Conservation (phyloP, 1,140 invertebrate species). For the Bilobella aurantiaca region DNA sequence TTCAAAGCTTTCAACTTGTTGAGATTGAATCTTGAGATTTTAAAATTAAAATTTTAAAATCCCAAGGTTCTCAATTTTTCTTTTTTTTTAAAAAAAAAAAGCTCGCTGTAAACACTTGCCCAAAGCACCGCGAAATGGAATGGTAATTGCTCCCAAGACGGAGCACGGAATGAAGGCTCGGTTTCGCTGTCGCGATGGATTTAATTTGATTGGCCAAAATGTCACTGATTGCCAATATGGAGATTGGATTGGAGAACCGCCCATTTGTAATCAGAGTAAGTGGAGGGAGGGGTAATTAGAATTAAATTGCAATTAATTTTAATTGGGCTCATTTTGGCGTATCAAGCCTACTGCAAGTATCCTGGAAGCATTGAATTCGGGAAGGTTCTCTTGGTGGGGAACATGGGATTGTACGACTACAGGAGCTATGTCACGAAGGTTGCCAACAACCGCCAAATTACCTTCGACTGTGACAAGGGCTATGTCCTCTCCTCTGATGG, state of each 20-base stretch:
- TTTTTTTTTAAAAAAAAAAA: too few species aligned
- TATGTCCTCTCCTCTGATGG: constrained; percentile 45
- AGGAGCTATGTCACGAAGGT: constrained; percentile 87
- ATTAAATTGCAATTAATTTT: too few species aligned
- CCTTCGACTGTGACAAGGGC: constrained; percentile 85
- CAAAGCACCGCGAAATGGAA: constrained; percentile 72
- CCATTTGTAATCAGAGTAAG: constrained; percentile 66
- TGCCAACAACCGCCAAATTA: constrained; percentile 85
- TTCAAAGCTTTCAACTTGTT: too few species aligned
- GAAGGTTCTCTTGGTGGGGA: constrained; percentile 84
- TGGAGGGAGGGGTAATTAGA: too few species aligned
- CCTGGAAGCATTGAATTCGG: constrained; percentile 84
- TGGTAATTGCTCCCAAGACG: constrained; percentile 90
- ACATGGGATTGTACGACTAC: constrained; percentile 95
- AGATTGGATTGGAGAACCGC: constrained; percentile 78
- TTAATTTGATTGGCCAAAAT: constrained; percentile 58
- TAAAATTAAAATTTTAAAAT: too few species aligned
- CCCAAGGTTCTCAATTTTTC: too few species aligned
- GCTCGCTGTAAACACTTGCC: constrained; percentile 80
- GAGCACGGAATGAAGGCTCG: constrained; percentile 86
- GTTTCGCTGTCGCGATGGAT: constrained; percentile 87
- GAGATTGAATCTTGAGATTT: too few species aligned
- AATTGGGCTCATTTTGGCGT: too few species aligned
- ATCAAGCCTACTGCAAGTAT: constrained; percentile 79
- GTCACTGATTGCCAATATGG: constrained; percentile 78